Base-by-base conservation (phyloP, 2,888 invertebrate genomes). In the Nasonovia ribisnigri region DNA sequence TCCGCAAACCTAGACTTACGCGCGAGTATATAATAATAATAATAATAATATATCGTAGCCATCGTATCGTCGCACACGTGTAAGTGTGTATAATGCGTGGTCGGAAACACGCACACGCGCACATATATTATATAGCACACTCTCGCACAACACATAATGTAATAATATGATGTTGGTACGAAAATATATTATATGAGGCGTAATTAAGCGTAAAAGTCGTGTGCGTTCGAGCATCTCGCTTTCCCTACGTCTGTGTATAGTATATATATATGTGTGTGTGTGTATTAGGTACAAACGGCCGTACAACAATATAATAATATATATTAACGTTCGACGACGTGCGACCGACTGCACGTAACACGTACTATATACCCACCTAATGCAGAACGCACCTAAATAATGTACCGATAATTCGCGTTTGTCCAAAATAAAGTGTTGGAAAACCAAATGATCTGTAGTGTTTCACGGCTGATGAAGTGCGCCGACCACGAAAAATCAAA, bases 171-270 rank as follows among this genome's bases (percentile, higher is more conserved):
- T 36, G 36, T 67, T 77, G 36, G 20, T 77, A 36, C 77, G 77
- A 77, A 77, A 77, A 88, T 51, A 88, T 51, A 77, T 77, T 77
- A 36, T 77, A 77, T 36, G 77, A 77, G 36, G 77, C 77, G 46
- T 86, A 86, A 86, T 86, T 86, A 86, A 86, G 46, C 46, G 86
- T 86, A 86, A 84, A 84, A 86, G 86, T 86, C 86, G 29, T 43
- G 86, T 86, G 86, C 86, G 46, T 86, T 86, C 86, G 46, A 86
- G 86, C 86, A 86, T 86, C 29, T 43, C 43, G 46, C 46, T 86
- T 86, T 86, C 86, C 86, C 86, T 86, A n/a, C 46, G 29, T 48
- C 20, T 42, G 8, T 42, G 1, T 24, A 42, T 24, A 42, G n/a
- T 24, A 42, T 11, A 26, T 4, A 26, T 43, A 84, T 8, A 13